A percentile compares a stretch with the other conserved stretches of the same genome.
Evolutionary conservation across 2,797 vertebrate genomes (phyloP).

Genomic region (Pteronotus mesoamericanus): DNA sequence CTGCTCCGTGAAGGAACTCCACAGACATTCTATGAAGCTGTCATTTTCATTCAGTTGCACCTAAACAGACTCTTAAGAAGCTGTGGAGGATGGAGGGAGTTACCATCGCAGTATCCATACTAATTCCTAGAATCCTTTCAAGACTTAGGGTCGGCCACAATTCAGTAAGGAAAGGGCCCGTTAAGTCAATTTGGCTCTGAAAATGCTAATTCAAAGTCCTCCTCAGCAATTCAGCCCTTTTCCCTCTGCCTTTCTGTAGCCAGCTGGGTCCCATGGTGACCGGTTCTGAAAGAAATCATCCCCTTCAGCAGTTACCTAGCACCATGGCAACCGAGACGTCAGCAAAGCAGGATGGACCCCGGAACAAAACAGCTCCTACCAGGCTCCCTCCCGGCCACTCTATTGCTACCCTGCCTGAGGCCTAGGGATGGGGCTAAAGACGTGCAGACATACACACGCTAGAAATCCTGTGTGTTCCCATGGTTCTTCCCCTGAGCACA

Average conservation of each 20-base stretch:
- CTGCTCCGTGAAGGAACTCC: not conserved
- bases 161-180: not conserved
- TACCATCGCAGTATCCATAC: not conserved
- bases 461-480: not conserved
- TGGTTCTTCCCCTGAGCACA: not conserved
- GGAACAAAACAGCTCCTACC: conserved; percentile 55
- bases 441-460: not conserved
- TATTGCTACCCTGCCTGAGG: conserved; percentile 4
- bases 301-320: conserved; percentile 77
- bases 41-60: conserved; percentile 13
- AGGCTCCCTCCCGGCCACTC: conserved; percentile 7
- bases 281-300: conserved; percentile 76
- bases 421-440: not conserved
- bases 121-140: conserved; percentile 34
- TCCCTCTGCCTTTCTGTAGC: conserved; percentile 50
- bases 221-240: conserved; percentile 49
- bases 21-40: not conserved
- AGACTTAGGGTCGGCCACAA: not conserved
- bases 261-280: conserved; percentile 82
- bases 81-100: not conserved
- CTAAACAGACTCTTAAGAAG: conserved; percentile 9
- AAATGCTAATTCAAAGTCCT: conserved; percentile 58
- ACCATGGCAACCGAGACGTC: conserved; percentile 86
- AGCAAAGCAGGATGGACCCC: conserved; percentile 76
- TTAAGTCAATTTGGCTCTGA: conserved; percentile 42